Conservation (phyloP, 1,140 invertebrate genomes). For the Patella vulgata region DNA sequence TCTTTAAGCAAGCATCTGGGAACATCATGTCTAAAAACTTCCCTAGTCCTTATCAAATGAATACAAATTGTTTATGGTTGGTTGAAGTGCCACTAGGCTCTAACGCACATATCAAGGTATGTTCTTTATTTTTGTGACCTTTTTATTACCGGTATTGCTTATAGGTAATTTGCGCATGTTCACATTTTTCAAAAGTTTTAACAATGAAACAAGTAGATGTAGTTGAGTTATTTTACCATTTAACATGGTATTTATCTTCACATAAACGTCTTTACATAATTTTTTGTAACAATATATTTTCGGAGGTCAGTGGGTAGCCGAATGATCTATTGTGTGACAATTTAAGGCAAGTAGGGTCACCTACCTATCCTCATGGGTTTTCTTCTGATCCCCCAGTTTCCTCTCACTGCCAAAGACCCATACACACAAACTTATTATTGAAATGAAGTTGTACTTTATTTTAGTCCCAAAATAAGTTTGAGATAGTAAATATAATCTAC, state of each 20-base stretch:
- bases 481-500: background rate
- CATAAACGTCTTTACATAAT: too few species aligned
- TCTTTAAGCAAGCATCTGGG: slow-evolving; percentile 79
- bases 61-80: slow-evolving; percentile 96
- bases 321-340: too few species aligned
- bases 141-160: background rate
- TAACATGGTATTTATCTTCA: too few species aligned
- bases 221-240: too few species aligned
- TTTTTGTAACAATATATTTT: too few species aligned
- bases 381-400: background rate
- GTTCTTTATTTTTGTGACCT: background rate
- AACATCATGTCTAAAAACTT: slow-evolving; percentile 94
- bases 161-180: background rate
- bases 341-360: too few species aligned
- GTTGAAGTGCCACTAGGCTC: slow-evolving; percentile 94
- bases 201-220: too few species aligned
- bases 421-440: background rate
- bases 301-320: too few species aligned
- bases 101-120: slow-evolving; percentile 85
- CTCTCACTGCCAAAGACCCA: background rate
- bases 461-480: background rate
- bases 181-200: too few species aligned
- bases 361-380: too few species aligned
- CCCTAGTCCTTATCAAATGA: slow-evolving; percentile 89
- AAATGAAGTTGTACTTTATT: background rate